Evolutionary conservation across 64 coral and sea anemone genomes (phyloP).

Genomic region (Dendrophyllia cribrosa): DNA sequence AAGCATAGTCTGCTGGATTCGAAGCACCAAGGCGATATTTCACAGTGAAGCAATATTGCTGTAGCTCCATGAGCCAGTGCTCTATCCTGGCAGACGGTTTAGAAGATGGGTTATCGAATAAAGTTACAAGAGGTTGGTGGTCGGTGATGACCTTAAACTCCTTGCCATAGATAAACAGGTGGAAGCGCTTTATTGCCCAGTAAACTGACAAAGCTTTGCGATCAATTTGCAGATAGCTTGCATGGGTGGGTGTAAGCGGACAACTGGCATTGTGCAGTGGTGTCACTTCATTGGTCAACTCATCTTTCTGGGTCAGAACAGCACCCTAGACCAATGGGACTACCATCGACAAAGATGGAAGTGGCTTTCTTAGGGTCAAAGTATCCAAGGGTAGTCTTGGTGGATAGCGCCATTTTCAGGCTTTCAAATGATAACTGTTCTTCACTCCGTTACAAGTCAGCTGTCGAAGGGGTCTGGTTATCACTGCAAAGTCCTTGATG

Average conservation of each 20-base stretch:
- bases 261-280: slow-evolving; percentile 62
- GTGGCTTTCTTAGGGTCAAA: slow-evolving; percentile 41
- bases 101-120: slow-evolving; percentile 66
- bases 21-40: slow-evolving; percentile 46
- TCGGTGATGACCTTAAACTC: slow-evolving; percentile 77
- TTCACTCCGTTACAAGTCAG: slow-evolving; percentile 59
- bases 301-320: slow-evolving; percentile 53
- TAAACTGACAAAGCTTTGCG: slow-evolving; percentile 68
- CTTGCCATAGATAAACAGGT: slow-evolving; percentile 60
- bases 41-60: slow-evolving; percentile 73
- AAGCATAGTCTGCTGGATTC: no score
- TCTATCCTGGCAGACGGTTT: slow-evolving; percentile 75
- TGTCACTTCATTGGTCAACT: slow-evolving; percentile 34
- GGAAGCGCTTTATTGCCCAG: slow-evolving; percentile 77
- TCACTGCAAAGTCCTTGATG: no score
- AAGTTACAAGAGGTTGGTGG: slow-evolving; percentile 61
- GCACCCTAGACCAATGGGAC: slow-evolving; percentile 46
- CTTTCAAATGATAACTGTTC: slow-evolving; percentile 57
- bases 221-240: slow-evolving; percentile 75
- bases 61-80: slow-evolving; percentile 63
- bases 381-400: slow-evolving; percentile 60
- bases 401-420: slow-evolving; percentile 39
- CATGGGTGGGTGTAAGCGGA: slow-evolving; percentile 61
- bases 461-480: slow-evolving; percentile 56
- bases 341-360: slow-evolving; percentile 26